phyloP scores from a whole-genome alignment of 1,140 invertebrate species.

The Trypoxylus dichotomus region DNA sequence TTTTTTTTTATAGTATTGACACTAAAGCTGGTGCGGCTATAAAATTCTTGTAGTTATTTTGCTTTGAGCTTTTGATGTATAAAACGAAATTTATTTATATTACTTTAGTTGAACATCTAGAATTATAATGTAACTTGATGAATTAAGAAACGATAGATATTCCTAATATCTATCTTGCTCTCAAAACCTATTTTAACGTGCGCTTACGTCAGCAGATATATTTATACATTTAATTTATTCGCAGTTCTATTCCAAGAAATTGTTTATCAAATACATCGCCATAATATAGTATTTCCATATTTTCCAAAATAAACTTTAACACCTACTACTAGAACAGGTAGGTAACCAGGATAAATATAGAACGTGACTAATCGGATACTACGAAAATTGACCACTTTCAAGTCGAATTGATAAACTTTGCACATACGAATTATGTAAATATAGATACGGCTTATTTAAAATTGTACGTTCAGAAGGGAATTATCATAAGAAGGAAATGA shows the following conservation, averaged over 20 bases:
- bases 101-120: not conserved
- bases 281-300: not conserved
- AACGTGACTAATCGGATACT: not conserved
- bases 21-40: no score
- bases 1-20: no score
- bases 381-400: no score
- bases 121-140: not conserved
- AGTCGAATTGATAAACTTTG: no score
- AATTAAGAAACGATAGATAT: not conserved
- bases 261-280: not conserved
- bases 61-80: no score
- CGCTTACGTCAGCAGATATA: not conserved
- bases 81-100: no score
- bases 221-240: not conserved
- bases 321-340: not conserved
- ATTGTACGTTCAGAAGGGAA: no score
- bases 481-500: no score
- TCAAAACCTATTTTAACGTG: not conserved
- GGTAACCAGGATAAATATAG: not conserved
- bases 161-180: not conserved
- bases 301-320: not conserved
- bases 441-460: no score
- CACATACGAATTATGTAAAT: no score
- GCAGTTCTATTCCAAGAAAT: not conserved
- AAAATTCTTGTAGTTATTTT: no score